Conservation (phyloP, 2,797 vertebrate species). For the Ctenopoma multispine region DNA sequence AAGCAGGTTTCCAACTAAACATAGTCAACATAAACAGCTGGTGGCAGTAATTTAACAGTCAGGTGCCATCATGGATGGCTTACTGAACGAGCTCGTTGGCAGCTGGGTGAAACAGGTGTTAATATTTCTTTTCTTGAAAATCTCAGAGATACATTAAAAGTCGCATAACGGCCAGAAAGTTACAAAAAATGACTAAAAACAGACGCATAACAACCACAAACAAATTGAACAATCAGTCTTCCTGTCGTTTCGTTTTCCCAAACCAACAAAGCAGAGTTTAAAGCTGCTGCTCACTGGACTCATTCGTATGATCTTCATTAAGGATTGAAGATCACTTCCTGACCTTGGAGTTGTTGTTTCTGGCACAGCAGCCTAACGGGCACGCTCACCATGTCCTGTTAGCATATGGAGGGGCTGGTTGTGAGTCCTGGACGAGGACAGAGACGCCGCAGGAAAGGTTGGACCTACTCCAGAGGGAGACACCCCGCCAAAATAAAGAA, state of each 20-base stretch:
- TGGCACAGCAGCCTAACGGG: constrained; percentile 57
- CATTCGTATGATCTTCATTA: constrained; percentile 36
- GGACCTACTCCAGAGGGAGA: constrained; percentile 58
- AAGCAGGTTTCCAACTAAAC: too few species aligned
- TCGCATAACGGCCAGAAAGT: too few species aligned
- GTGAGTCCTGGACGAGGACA: constrained; percentile 44
- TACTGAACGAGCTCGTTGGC: too few species aligned
- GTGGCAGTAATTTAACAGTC: too few species aligned
- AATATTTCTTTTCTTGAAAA: too few species aligned
- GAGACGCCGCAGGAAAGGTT: constrained; percentile 52
- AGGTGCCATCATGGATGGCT: too few species aligned
- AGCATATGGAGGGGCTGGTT: constrained; percentile 68
- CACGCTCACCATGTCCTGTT: constrained; percentile 54
- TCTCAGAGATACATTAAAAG: too few species aligned
- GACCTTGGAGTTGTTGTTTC: constrained; percentile 65
- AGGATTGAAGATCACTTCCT: constrained; percentile 54
- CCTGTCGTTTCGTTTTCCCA: constrained; percentile 18
- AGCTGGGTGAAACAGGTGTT: too few species aligned
- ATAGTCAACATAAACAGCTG: too few species aligned
- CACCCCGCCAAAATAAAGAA: constrained; percentile 45
- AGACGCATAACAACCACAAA: too few species aligned
- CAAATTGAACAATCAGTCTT: constrained; percentile 1
- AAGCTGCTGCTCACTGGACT: constrained; percentile 22
- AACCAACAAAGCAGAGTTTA: background rate
- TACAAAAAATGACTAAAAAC: too few species aligned